Evolutionary conservation across 1,140 invertebrate species (phyloP), one percentile per base, ranked within the genome.

Genomic region (Drosophila hydei): DNA sequence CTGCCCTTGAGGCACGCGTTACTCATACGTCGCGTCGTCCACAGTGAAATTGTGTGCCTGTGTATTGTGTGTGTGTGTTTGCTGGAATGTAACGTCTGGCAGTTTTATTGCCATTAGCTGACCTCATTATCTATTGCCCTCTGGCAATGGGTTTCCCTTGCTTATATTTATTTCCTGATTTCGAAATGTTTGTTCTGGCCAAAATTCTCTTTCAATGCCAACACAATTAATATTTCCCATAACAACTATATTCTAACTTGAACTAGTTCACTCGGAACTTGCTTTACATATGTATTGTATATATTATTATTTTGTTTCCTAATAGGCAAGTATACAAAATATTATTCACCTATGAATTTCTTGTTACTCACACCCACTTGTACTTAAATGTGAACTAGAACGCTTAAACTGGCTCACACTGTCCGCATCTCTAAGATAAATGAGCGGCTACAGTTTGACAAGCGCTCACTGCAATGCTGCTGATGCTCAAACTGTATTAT

Each of bases 1-100:
- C 38, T 72, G 72, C 77, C 80, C 81, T 84, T 84, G 81, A 62
- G 69, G 73, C 42, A 45, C 51, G 65, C 72, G 85, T 80, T 84
- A 77, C 80, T 79, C 80, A 84, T 79, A 56, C 50, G 78, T 16
- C 56, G 48, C 59, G 54, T 12, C 8, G 47, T 59, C 45, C 62
- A 30, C 47, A 33, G 27, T 42, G n/a, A 16, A 42, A 16, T 2
- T 45, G 18, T 45, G 18, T 21, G 9, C 12, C 1, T 18, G 16
- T 43, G 16, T 19, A 8, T 19, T 43, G 18, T 19, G 16, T 18
- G 0, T 45, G 70, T 72, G 77, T 73, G 69, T 69, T 61, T 71
- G 79, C 25, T 23, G 14, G 12, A 48, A 56, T 54, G 60, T 14
- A 16, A 1, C 7, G 25, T 33, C 38, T 56, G 65, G 54, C 65